These are phyloP conservation scores for Casuarius casuarius DNA, from an alignment of 2,113 vertebrate species.

Conservation along the genomic window DNA sequence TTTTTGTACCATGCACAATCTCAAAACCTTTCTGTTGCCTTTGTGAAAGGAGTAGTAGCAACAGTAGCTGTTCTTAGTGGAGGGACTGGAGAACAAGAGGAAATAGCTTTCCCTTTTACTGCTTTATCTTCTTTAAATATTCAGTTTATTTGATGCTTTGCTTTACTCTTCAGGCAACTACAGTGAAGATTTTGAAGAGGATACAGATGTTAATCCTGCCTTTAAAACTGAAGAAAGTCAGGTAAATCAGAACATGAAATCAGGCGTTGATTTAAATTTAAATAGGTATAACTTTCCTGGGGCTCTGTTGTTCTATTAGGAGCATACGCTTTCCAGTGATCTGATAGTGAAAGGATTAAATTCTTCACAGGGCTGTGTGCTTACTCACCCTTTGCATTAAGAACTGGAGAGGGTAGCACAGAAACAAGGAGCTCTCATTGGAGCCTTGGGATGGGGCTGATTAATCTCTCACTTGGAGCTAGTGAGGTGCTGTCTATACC, in stretches of 20 bases:
- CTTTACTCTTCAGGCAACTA: conserved; percentile 77
- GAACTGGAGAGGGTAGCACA: neutral
- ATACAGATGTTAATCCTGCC: conserved; percentile 54
- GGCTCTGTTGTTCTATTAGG: neutral
- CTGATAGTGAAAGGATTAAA: neutral
- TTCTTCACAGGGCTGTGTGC: neutral
- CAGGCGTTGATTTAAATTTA: conserved; percentile 25
- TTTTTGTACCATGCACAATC: neutral
- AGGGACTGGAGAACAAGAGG: neutral
- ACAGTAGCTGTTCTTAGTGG: neutral
- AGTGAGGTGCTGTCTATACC: neutral
- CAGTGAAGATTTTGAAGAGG: conserved; percentile 93
- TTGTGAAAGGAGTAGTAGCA: neutral
- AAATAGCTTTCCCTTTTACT: neutral
- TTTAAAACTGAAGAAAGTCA: conserved; percentile 52
- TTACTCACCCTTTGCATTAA: neutral
- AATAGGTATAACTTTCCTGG: conserved; percentile 37
- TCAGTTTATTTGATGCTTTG: neutral
- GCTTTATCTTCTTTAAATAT: neutral
- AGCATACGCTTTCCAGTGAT: neutral
- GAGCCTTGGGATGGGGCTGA: neutral
- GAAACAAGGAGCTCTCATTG: neutral
- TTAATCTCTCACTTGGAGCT: neutral
- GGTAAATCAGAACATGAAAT: neutral
- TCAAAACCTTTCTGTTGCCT: neutral